These are phyloP conservation scores for Colistium nudipinnis DNA, from an alignment of 2,113 vertebrate genomes.

Conservation along the genomic window DNA sequence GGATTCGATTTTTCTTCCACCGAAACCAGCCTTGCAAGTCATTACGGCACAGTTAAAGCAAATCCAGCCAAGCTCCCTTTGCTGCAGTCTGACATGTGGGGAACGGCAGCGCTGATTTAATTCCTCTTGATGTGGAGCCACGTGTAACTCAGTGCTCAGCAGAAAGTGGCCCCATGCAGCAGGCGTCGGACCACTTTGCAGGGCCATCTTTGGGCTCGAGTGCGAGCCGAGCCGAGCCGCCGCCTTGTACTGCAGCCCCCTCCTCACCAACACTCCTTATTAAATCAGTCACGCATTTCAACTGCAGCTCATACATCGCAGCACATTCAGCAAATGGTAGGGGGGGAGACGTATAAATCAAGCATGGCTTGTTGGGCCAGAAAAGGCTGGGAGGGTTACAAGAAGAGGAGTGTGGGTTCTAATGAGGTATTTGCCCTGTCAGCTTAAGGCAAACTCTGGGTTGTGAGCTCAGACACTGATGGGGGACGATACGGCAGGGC, in stretches of 20 bases:
- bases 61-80: conserved; percentile 52
- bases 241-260: conserved; percentile 41
- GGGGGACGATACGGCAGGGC: conserved; percentile 18
- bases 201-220: conserved; percentile 30
- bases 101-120: conserved; percentile 68
- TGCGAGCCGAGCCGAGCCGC: conserved; percentile 21
- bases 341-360: conserved; percentile 37
- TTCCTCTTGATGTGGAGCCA: conserved; percentile 71
- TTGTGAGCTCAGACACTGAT: not conserved
- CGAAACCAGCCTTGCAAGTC: conserved; percentile 41
- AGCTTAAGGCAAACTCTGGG: conserved; percentile 40
- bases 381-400: conserved; percentile 27
- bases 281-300: conserved; percentile 72
- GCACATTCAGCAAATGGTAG: conserved; percentile 57
- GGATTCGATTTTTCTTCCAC: conserved; percentile 37
- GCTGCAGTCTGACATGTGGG: conserved; percentile 63
- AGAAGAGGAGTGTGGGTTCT: conserved; percentile 19
- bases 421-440: conserved; percentile 59
- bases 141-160: conserved; percentile 72
- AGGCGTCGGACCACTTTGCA: conserved; percentile 39
- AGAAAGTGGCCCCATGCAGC: conserved; percentile 70
- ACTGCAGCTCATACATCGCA: conserved; percentile 49
- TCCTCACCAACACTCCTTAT: conserved; percentile 50
- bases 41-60: conserved; percentile 46
- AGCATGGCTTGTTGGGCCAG: conserved; percentile 31